Base-by-base conservation (phyloP, 1,140 invertebrate genomes). In the Drosophila murphyi region DNA sequence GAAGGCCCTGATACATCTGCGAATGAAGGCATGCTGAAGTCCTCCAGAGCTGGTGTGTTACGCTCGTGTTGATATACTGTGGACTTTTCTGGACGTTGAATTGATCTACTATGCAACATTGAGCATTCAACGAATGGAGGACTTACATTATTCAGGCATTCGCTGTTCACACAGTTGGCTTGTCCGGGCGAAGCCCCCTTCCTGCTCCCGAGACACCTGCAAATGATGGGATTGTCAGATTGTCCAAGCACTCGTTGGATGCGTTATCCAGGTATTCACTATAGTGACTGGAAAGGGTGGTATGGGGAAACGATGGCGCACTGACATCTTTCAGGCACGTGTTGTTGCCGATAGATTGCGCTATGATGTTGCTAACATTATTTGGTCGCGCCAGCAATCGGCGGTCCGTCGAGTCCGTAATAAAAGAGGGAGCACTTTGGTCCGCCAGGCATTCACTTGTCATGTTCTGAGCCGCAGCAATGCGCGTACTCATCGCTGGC, bases 381-480 rank as follows among this genome's bases (percentile, higher is more conserved):
- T 50, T 34, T 6, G 55, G 65, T 0, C 51, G 52, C 28, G 41
- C n/a, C 48, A 39, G 29, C 10, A 7, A 12, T 4, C 31, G 43
- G 7, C 56, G 34, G 3, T 34, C 45, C 28, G 5, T 2, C 0
- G 48, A 45, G 3, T 12, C 37, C 2, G 12, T 47, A n/a, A 71
- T 47, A n/a, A 71, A 56, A 0, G 61, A 43, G 0, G 79, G 78
- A 28, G 59, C 76, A 12, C 45, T 54, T 2, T 68, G 51, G 6
- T 82, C 72, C 2, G 64, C 35, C 20, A 83, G 12, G 8, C 52
- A 70, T 29, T 80, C 80, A n/a, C 48, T 54, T 5, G 39, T 29
- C 47, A 65, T 31, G 2, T 7, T 32, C 29, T 20, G 37, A 5
- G 55, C 2, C 37, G 59, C 43, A 10, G 59, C 43, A 10, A 43